Percentiles rank a stretch among this genome's conserved stretches.
These are phyloP conservation scores for Protula sp. DNA, from an alignment of 2,888 invertebrate species.

Conservation along the genomic window DNA sequence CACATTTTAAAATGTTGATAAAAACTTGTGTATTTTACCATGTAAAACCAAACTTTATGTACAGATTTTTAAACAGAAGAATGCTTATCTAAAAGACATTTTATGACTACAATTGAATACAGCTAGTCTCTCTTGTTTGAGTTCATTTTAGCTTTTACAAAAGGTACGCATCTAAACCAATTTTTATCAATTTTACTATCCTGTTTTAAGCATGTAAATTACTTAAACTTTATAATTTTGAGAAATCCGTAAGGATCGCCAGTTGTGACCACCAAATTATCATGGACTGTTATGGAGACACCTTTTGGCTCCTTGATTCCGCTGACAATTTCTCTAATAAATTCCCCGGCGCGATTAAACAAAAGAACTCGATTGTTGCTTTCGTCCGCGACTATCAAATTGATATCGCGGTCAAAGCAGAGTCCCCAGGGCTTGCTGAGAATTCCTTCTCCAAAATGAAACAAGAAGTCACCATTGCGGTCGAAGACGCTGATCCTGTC, in stretches of 20 bases:
- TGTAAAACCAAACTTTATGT: no score
- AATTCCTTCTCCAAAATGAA: slow-evolving; percentile 10
- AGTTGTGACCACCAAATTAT: slow-evolving; percentile 13
- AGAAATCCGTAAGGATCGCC: slow-evolving; percentile 16
- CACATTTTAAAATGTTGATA: no score
- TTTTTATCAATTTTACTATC: no score
- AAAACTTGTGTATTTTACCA: no score
- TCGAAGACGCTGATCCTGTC: slow-evolving; percentile 11
- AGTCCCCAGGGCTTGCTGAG: slow-evolving; percentile 14
- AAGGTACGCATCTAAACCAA: no score
- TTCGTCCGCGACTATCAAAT: slow-evolving; percentile 16
- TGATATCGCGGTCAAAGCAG: slow-evolving; percentile 13
- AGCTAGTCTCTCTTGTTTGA: no score
- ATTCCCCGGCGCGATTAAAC: neutral
- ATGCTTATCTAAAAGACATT: no score
- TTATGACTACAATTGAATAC: no score
- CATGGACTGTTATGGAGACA: slow-evolving; percentile 11
- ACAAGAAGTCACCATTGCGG: slow-evolving; percentile 13
- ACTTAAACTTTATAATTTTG: slow-evolving; percentile 17
- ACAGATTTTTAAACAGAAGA: no score
- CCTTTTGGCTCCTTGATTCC: slow-evolving; percentile 16
- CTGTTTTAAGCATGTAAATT: no score
- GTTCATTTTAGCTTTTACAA: no score
- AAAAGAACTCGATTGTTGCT: slow-evolving; percentile 10
- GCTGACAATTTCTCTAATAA: neutral